These are phyloP conservation scores for Blastobasis adustella DNA, from an alignment of 2,888 invertebrate species.

Conservation along the genomic window DNA sequence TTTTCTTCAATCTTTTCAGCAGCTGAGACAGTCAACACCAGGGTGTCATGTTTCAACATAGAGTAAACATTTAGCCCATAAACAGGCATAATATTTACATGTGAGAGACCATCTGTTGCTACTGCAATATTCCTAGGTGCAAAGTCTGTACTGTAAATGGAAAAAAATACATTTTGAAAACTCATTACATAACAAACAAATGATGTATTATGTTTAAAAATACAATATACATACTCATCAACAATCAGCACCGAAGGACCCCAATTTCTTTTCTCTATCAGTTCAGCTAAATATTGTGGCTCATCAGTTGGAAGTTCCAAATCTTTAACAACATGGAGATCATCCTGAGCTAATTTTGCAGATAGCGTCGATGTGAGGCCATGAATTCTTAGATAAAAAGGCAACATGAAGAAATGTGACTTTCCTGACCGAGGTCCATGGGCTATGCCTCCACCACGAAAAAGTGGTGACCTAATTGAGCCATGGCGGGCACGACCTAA, in stretches of 20 bases:
- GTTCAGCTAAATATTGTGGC: conserved; percentile 82
- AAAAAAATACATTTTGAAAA: conserved; percentile 10
- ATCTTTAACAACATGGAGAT: conserved; percentile 91
- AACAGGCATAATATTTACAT: conserved; percentile 95
- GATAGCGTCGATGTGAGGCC: conserved; percentile 91
- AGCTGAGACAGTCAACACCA: conserved; percentile 90
- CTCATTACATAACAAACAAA: conserved; percentile 2
- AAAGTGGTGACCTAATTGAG: conserved; percentile 92
- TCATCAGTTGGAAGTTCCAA: conserved; percentile 91
- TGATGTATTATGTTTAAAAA: not conserved
- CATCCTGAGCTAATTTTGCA: conserved; percentile 95
- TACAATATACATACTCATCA: conserved; percentile 81
- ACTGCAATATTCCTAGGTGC: conserved; percentile 91
- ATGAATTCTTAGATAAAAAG: conserved; percentile 81
- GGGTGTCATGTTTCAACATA: conserved; percentile 96
- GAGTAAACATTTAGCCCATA: conserved; percentile 97
- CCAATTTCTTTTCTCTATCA: conserved; percentile 92
- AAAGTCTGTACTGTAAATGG: conserved; percentile 82
- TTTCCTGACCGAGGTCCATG: conserved; percentile 95
- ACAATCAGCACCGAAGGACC: conserved; percentile 96
- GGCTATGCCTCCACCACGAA: conserved; percentile 85
- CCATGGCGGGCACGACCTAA: conserved; percentile 93
- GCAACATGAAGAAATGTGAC: conserved; percentile 95
- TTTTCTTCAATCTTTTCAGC: conserved; percentile 89
- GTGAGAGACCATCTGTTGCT: conserved; percentile 85